Percentiles rank a stretch among this genome's conserved stretches.
Evolutionary conservation across 2,797 vertebrate genomes (phyloP).

Genomic region (Etheostoma nigrum): DNA sequence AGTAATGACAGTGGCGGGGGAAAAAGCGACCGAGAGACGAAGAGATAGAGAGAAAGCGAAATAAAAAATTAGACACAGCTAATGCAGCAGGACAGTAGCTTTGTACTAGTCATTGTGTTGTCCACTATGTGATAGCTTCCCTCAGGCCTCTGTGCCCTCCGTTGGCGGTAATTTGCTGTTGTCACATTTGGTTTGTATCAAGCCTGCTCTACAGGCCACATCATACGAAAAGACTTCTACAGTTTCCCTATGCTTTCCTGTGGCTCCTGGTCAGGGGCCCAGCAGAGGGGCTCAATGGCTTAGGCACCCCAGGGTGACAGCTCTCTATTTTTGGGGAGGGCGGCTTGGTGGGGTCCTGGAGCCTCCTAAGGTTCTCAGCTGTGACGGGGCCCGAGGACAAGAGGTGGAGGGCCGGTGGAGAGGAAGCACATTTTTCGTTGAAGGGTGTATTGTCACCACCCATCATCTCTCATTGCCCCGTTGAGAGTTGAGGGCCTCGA

Average conservation of each 20-base stretch:
- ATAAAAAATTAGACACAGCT: conserved; percentile 76
- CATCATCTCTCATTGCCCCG: conserved; percentile 83
- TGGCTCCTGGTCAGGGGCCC: conserved; percentile 72
- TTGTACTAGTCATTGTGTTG: conserved; percentile 77
- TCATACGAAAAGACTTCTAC: conserved; percentile 72
- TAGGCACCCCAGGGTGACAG: conserved; percentile 73
- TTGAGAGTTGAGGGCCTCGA: conserved; percentile 71
- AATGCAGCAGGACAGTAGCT: conserved; percentile 81
- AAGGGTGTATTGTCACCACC: conserved; percentile 83
- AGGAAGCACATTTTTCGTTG: conserved; percentile 74
- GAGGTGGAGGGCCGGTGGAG: conserved; percentile 67
- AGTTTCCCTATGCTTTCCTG: conserved; percentile 67
- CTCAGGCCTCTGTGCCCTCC: conserved; percentile 67
- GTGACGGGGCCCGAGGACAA: conserved; percentile 58
- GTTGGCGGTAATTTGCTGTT: conserved; percentile 79
- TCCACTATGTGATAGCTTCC: conserved; percentile 73
- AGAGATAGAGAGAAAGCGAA: conserved; percentile 52
- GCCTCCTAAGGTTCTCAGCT: conserved; percentile 72
- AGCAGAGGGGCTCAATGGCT: conserved; percentile 64
- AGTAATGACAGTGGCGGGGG: conserved; percentile 50
- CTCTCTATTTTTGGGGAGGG: conserved; percentile 61
- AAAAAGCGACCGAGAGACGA: conserved; percentile 5
- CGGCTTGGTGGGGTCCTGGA: conserved; percentile 54
- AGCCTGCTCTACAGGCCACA: conserved; percentile 64
- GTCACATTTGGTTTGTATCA: conserved; percentile 80